Conservation (phyloP, 1,140 invertebrate genomes). For the Macrosteles quadrilineatus region DNA sequence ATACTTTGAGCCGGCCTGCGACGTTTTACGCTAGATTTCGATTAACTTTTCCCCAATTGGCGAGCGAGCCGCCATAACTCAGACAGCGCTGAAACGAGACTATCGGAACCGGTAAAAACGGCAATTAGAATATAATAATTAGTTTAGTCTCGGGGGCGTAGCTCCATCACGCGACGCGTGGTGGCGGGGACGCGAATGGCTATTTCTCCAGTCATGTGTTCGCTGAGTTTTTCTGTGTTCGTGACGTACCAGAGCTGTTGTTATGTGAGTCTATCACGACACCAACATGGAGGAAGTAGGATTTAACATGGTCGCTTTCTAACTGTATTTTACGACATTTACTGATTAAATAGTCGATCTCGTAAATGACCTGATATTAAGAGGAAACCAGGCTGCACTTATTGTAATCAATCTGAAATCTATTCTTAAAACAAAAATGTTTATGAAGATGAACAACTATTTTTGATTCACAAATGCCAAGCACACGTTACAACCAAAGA, state of each 20-base stretch:
- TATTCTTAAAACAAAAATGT: too few relatives aligned
- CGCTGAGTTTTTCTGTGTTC: background rate
- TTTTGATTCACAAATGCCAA: too few relatives aligned
- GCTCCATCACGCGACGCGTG: background rate
- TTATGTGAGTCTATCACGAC: constrained; percentile 5
- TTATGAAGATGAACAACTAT: too few relatives aligned
- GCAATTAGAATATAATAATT: constrained; percentile 25
- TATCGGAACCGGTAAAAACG: constrained; percentile 1
- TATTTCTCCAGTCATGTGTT: background rate
- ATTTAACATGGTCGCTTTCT: too few relatives aligned
- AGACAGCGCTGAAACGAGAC: background rate
- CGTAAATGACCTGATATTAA: too few relatives aligned
- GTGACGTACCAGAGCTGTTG: too few relatives aligned
- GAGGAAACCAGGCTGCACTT: too few relatives aligned
- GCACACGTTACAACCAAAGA: too few relatives aligned
- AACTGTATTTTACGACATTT: too few relatives aligned
- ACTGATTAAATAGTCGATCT: too few relatives aligned
- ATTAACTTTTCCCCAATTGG: constrained; percentile 22
- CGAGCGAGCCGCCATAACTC: constrained; percentile 19
- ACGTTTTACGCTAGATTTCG: constrained; percentile 23
- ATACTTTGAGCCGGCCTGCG: constrained; percentile 10
- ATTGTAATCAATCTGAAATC: too few relatives aligned
- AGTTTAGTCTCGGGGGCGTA: background rate
- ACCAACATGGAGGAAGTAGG: background rate
- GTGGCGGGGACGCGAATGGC: background rate